Conservation (phyloP, 2,888 invertebrate species). For the Catonia carolina region DNA sequence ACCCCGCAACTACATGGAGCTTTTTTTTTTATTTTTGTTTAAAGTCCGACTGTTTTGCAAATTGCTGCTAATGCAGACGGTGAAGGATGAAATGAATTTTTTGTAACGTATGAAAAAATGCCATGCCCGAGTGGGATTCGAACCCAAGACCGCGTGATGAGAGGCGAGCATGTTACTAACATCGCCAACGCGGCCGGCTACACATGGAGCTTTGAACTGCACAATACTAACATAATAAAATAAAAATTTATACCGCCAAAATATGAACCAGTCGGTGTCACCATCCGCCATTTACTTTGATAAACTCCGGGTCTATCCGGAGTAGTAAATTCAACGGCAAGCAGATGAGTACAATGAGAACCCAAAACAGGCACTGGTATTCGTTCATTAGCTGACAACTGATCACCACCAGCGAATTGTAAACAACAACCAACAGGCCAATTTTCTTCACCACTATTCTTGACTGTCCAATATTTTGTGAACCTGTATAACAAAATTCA, state of each 20-base stretch:
- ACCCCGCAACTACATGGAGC: too few relatives aligned
- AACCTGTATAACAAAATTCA: slow-evolving; percentile 57
- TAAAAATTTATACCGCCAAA: slow-evolving; percentile 69
- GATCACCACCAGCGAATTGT: slow-evolving; percentile 62
- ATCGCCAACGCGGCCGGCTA: too few relatives aligned
- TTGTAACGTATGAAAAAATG: too few relatives aligned
- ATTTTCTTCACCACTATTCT: slow-evolving; percentile 75
- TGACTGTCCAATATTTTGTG: slow-evolving; percentile 80
- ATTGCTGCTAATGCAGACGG: too few relatives aligned
- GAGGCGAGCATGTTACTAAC: too few relatives aligned
- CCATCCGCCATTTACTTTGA: slow-evolving; percentile 84
- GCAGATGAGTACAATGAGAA: slow-evolving; percentile 66
- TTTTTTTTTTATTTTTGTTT: too few relatives aligned
- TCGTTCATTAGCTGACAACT: slow-evolving; percentile 45
- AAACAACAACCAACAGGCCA: slow-evolving; percentile 86
- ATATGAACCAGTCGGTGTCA: slow-evolving; percentile 77
- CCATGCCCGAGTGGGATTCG: too few relatives aligned
- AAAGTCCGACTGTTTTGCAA: too few relatives aligned
- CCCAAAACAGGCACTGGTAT: slow-evolving; percentile 62
- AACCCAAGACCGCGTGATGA: too few relatives aligned
- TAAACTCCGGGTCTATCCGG: slow-evolving; percentile 68
- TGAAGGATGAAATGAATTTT: too few relatives aligned
- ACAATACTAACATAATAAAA: too few relatives aligned
- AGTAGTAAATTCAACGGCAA: slow-evolving; percentile 68
- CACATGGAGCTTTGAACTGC: too few relatives aligned